Base-by-base conservation (phyloP, 1,140 invertebrate species). In the Pteromalus puparum region DNA sequence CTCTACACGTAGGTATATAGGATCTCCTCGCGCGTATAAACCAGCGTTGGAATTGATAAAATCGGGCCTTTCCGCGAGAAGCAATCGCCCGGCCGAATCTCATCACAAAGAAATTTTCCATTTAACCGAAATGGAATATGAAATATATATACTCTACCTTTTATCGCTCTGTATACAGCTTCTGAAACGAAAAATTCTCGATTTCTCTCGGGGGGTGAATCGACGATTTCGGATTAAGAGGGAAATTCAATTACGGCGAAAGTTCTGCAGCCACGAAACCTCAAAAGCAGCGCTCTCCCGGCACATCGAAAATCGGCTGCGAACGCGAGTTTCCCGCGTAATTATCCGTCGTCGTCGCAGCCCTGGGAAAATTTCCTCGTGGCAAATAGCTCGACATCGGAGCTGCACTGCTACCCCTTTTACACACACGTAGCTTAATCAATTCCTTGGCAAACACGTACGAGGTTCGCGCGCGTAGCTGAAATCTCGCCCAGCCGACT, bases 71-170 rank as follows among this genome's bases (percentile, higher is more conserved):
- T 70, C 26, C 10, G 68, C 12, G 26, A 7, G n/a, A 68, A n/a
- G 24, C 68, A 30, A 70, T 70, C 26, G 28, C 28, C 26, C 26
- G 1, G 10, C 68, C 68, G 68, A 5, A 70, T 70, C 13, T 61
- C 53, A 70, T 70, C 10, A 61, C 53, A 30, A 30, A 70, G 28
- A 70, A 70, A 70, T 70, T 28, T 30, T 70, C 28, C 68, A 70
- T 70, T 70, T 30, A 30, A 28, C 26, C 28, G 68, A 30, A 70
- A 61, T 70, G 9, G 24, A 70, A 30, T 28, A 70, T 70, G 15
- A n/a, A 70, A 70, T 70, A n/a, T n/a, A n/a, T n/a, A n/a, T 9
- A 61, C 18, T n/a, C 21, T 61, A 61, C n/a, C 53, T 61, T 61
- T 61, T 61, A 61, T 61, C 18, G 53, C 4, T 5, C 3, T 6